Percentiles rank a stretch among this genome's conserved stretches.
These are phyloP conservation scores for Pocillopora meandrina DNA, from an alignment of 92 coral and sea anemone genomes.

Conservation along the genomic window DNA sequence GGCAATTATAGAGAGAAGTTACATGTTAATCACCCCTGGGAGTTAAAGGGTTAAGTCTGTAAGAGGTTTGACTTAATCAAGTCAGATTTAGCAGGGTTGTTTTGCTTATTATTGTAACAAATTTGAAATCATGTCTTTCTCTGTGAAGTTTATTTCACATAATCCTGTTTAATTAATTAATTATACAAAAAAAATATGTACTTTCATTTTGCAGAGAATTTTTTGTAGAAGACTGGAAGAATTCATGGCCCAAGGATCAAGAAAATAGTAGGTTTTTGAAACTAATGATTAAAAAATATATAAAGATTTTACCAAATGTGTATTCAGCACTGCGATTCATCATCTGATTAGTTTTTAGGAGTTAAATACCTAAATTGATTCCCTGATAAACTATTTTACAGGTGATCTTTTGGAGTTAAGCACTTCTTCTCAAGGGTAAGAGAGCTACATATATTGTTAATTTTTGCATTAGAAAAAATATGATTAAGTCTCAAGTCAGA, in stretches of 20 bases:
- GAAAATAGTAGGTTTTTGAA: conserved; percentile 24
- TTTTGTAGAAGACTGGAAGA: conserved; percentile 73
- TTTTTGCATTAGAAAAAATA: background rate
- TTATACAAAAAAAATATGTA: background rate
- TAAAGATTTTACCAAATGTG: no score
- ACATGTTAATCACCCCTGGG: no score
- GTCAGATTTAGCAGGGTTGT: no score
- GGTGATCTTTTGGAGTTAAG: background rate
- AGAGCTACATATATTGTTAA: background rate
- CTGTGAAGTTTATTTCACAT: no score
- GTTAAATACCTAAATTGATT: background rate
- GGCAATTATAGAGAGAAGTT: no score
- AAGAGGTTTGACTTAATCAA: no score
- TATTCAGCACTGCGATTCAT: no score
- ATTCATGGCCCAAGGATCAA: conserved; percentile 58
- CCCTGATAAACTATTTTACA: background rate
- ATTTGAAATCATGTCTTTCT: no score
- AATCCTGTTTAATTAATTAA: no score
- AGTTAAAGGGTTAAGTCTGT: no score
- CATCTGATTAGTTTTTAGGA: no score
- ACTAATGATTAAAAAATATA: background rate
- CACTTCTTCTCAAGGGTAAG: conserved; percentile 24
- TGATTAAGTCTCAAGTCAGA: background rate
- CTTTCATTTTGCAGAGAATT: conserved; percentile 63
- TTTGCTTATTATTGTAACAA: no score